These are phyloP conservation scores for Ophiothrix spiculata DNA, from an alignment of 35 echinoderm and acorn worm genomes.

Conservation along the genomic window DNA sequence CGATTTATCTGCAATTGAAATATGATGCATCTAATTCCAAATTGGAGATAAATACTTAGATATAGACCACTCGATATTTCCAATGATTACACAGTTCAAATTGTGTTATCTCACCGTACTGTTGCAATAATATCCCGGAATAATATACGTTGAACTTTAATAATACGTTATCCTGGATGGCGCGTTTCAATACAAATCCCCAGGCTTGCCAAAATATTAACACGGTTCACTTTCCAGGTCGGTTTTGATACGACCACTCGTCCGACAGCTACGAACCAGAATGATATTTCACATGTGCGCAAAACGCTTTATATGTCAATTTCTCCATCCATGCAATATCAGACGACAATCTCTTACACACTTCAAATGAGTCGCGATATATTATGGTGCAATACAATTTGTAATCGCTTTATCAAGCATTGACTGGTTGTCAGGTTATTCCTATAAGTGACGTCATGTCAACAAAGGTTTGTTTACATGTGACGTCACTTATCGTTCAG, in stretches of 20 bases:
- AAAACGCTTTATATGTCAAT: conserved; percentile 5
- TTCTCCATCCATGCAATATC: neutral
- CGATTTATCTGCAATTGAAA: too few relatives aligned
- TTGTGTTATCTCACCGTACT: neutral
- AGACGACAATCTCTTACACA: neutral
- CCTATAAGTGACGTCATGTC: neutral
- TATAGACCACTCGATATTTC: too few relatives aligned
- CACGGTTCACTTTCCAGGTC: neutral
- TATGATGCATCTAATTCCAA: too few relatives aligned
- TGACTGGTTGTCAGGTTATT: conserved; percentile 10
- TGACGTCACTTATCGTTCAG: neutral
- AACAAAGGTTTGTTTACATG: neutral
- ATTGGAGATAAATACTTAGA: too few relatives aligned
- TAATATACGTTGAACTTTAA: too few relatives aligned
- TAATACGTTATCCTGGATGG: neutral
- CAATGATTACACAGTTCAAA: too few relatives aligned
- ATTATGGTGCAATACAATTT: neutral
- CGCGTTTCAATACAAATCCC: neutral
- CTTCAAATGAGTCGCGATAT: neutral
- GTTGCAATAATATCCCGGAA: neutral
- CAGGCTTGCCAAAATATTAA: neutral
- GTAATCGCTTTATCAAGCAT: neutral
- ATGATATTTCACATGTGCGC: neutral
- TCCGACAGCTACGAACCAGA: neutral
- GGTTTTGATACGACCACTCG: neutral